Evolutionary conservation across 2,888 invertebrate species (phyloP).

Genomic region (Protonemura montana): DNA sequence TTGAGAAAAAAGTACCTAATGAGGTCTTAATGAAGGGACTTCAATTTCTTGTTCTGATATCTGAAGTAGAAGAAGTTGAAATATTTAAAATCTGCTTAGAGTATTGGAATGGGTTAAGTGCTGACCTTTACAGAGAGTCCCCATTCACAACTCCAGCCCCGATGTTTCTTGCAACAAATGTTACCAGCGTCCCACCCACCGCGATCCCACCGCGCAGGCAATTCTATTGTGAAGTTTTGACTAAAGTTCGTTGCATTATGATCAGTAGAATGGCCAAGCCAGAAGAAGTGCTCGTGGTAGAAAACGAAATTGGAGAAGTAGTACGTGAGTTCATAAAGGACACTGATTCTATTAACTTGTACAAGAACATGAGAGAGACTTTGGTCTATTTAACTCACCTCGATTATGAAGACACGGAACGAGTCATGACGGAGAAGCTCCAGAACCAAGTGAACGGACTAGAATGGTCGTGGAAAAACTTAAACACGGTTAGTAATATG

Average conservation of each 20-base stretch:
- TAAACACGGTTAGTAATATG: conserved; percentile 77
- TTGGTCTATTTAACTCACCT: conserved; percentile 98
- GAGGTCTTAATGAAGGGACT: conserved; percentile 83
- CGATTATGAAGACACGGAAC: conserved; percentile 96
- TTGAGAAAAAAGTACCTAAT: conserved; percentile 81
- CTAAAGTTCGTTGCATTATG: conserved; percentile 91
- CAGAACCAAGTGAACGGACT: conserved; percentile 97
- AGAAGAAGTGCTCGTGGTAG: conserved; percentile 98
- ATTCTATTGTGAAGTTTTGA: conserved; percentile 81
- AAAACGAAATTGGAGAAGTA: conserved; percentile 99
- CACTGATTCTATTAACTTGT: conserved; percentile 98
- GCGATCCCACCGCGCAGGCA: conserved; percentile 66
- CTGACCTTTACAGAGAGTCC: conserved; percentile 90
- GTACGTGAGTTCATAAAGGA: conserved; percentile 99
- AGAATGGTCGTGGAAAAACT: conserved; percentile 99
- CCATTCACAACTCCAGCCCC: conserved; percentile 69
- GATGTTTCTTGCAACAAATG: conserved; percentile 51
- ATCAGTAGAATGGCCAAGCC: conserved; percentile 99
- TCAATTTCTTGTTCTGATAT: conserved; percentile 88
- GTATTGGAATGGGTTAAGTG: conserved; percentile 95
- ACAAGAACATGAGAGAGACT: conserved; percentile 99
- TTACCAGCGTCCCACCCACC: conserved; percentile 54
- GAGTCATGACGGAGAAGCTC: conserved; percentile 98
- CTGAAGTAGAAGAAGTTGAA: conserved; percentile 98
- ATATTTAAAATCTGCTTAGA: conserved; percentile 99